Evolutionary conservation across 92 coral and sea anemone species (phyloP), one percentile per base, ranked within the genome.

Genomic region (Anthopleura xanthogrammica): DNA sequence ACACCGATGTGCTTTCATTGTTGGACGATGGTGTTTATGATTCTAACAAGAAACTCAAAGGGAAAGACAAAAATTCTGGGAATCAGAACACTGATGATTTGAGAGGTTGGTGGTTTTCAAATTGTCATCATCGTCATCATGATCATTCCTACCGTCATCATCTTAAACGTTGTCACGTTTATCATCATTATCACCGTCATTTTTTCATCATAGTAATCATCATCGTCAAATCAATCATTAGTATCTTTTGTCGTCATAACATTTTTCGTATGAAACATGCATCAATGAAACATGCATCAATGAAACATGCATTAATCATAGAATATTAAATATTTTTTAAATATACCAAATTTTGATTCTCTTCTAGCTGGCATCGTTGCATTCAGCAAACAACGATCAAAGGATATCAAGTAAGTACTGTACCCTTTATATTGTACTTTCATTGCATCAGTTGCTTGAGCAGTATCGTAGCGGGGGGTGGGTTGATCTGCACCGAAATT

Each of bases 331-430:
- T 54, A 8, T 54, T 3, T 54, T 54, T 11, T 11, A 5, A 50
- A 50, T 50, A 50, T 50, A 50, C 2, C 54, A 50, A 50, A 50
- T 50, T 50, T 64, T 46, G 29, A 78, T 81, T 83, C 17, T 79
- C 58, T 85, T 82, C 57, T 84, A 96, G 94, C 92, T 48, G 95
- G 91, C 66, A 83, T 89, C 79, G 68, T 86, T 17, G 84, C 85
- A 46, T 77, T 90, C 42, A 96, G 89, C 75, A 95, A 95, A 68
- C 98, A 94, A 85, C 84, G 99, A 85, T 80, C 97, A 76, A 96
- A 94, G 73, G 99, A 96, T 58, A 89, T 96, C 85, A 96, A 94
- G 99, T 96, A 89, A 87, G 98, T 85, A 20, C n/a, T 58, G 12
- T 29, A 14, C 14, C 70, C 12, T 23, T 36, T 66, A 12, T 65